Percentiles rank a stretch among this genome's conserved stretches.
Evolutionary conservation across 2,797 vertebrate genomes (phyloP).

Genomic region (Hephaestus fuliginosus): DNA sequence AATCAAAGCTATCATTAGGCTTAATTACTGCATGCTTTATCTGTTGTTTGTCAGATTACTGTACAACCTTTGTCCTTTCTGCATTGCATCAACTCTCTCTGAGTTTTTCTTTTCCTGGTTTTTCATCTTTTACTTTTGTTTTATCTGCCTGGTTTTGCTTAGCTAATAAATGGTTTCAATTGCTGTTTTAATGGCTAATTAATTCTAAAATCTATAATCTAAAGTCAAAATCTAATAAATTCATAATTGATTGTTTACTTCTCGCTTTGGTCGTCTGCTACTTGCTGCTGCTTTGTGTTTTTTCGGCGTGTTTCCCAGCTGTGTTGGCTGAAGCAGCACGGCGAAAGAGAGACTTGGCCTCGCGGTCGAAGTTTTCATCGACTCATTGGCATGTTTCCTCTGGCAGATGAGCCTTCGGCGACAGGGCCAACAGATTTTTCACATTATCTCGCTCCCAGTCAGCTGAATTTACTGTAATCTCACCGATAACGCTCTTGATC

Average conservation of each 20-base stretch:
- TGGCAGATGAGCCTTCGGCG: constrained; percentile 21
- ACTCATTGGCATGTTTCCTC: constrained; percentile 46
- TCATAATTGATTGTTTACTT: background rate
- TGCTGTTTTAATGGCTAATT: background rate
- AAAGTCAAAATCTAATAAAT: background rate
- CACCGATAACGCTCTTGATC: constrained; percentile 36
- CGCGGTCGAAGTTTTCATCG: constrained; percentile 5
- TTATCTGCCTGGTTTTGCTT: background rate
- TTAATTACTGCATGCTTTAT: background rate
- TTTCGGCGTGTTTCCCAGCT: constrained; percentile 22
- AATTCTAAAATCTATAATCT: background rate
- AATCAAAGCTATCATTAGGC: background rate
- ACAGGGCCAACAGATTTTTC: constrained; percentile 58
- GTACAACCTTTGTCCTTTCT: background rate
- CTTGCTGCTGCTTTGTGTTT: too few species aligned
- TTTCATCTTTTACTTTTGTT: background rate
- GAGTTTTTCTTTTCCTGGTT: background rate
- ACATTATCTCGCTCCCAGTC: constrained; percentile 57
- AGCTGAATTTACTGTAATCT: constrained; percentile 33
- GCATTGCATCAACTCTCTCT: background rate
- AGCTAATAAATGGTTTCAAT: background rate
- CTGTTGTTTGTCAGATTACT: background rate
- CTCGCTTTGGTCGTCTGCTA: constrained; percentile 10
- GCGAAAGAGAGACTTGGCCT: constrained; percentile 19
- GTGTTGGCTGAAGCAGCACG: constrained; percentile 9